These are phyloP conservation scores for Coelopa frigida DNA, from an alignment of 1,140 invertebrate genomes.

Conservation along the genomic window DNA sequence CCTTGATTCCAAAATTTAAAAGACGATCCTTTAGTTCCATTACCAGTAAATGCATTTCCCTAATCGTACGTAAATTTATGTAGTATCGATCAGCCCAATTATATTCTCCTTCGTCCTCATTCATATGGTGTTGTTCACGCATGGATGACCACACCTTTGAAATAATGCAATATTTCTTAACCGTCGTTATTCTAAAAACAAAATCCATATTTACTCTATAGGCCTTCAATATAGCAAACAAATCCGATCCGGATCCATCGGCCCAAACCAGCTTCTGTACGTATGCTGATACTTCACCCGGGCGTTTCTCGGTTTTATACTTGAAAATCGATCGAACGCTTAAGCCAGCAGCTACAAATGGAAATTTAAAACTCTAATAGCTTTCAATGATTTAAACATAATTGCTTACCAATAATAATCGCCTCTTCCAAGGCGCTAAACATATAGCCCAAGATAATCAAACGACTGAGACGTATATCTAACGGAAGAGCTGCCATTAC, in stretches of 20 bases:
- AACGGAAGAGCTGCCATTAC: slow-evolving; percentile 78
- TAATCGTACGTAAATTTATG: slow-evolving; percentile 64
- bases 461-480: slow-evolving; percentile 71
- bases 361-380: not conserved
- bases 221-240: slow-evolving; percentile 71
- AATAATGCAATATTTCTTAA: too few relatives aligned
- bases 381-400: slow-evolving; percentile 1
- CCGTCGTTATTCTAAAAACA: not conserved
- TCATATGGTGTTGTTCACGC: slow-evolving; percentile 24
- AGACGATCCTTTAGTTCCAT: slow-evolving; percentile 61
- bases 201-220: slow-evolving; percentile 64
- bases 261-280: slow-evolving; percentile 74
- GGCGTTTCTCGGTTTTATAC: slow-evolving; percentile 50
- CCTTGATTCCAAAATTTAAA: slow-evolving; percentile 48
- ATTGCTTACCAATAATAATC: slow-evolving; percentile 72
- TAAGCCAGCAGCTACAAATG: slow-evolving; percentile 63
- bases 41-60: slow-evolving; percentile 65
- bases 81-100: slow-evolving; percentile 66
- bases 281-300: slow-evolving; percentile 59
- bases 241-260: slow-evolving; percentile 74
- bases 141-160: slow-evolving; percentile 32
- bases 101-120: slow-evolving; percentile 23
- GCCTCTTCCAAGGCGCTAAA: slow-evolving; percentile 78
- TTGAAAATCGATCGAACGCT: slow-evolving; percentile 57
- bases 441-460: slow-evolving; percentile 81